Conservation (phyloP, 2,888 invertebrate species). For the Bruchidius siliquastri region DNA sequence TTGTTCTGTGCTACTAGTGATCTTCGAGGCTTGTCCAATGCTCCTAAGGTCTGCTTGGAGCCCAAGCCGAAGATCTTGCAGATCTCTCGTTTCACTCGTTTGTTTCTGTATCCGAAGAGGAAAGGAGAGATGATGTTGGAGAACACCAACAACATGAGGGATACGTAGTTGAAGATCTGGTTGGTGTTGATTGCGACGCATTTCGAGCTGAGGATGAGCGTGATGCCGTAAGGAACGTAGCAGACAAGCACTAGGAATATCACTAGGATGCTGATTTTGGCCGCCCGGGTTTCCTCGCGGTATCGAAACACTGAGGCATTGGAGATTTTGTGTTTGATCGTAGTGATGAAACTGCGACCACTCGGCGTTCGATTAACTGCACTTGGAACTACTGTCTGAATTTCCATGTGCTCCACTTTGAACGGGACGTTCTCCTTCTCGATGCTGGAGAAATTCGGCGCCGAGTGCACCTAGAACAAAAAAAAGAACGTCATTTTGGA, state of each 20-base stretch:
- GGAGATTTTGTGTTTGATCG: constrained; percentile 73
- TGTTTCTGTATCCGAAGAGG: constrained; percentile 71
- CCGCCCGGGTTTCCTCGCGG: constrained; percentile 84
- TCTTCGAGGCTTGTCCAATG: constrained; percentile 12
- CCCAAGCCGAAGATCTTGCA: constrained; percentile 48
- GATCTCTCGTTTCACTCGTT: constrained; percentile 58
- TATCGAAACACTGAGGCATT: constrained; percentile 81
- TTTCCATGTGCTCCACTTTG: constrained; percentile 12
- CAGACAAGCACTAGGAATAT: constrained; percentile 61
- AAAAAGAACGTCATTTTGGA: background rate
- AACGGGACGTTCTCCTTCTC: constrained; percentile 18
- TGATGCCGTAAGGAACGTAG: constrained; percentile 49
- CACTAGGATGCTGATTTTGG: constrained; percentile 77
- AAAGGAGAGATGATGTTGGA: constrained; percentile 67
- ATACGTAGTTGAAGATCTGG: constrained; percentile 50
- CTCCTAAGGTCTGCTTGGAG: constrained; percentile 11
- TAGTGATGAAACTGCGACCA: constrained; percentile 62
- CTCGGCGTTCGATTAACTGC: constrained; percentile 55
- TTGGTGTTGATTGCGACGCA: constrained; percentile 36
- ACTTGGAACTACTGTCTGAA: constrained; percentile 33
- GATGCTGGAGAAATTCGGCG: constrained; percentile 38
- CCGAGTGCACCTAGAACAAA: constrained; percentile 32
- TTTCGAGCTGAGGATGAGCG: constrained; percentile 38
- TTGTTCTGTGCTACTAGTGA: constrained; percentile 11
- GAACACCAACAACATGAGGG: constrained; percentile 56